A percentile compares a stretch with the other conserved stretches of the same genome.
These are phyloP conservation scores for Morone saxatilis DNA, from an alignment of 2,113 vertebrate species.

Conservation along the genomic window DNA sequence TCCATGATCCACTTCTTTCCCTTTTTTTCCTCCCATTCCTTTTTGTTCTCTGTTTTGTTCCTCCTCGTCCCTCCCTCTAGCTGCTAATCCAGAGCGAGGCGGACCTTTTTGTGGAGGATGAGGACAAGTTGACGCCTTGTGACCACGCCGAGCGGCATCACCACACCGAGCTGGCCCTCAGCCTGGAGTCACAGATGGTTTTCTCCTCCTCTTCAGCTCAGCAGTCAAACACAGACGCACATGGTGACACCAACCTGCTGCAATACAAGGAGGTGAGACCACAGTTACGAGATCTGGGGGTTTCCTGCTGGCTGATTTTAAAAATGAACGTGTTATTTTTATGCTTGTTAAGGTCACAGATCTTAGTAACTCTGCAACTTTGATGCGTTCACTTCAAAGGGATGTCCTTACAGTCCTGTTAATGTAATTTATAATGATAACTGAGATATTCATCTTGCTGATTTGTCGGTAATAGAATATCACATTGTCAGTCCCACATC, in stretches of 20 bases:
- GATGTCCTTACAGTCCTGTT: neutral
- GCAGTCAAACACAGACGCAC: conserved; percentile 71
- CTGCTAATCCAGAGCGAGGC: conserved; percentile 80
- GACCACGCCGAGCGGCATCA: conserved; percentile 81
- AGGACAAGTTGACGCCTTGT: conserved; percentile 81
- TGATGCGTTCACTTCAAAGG: conserved; percentile 1
- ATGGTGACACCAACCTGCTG: conserved; percentile 70
- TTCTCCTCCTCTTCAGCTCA: conserved; percentile 77
- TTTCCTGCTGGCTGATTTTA: conserved; percentile 45
- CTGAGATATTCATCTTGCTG: neutral
- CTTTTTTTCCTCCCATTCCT: neutral
- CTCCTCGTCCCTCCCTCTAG: conserved; percentile 33
- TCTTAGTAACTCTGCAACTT: neutral
- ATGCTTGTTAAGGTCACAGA: conserved; percentile 18
- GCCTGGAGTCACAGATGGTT: conserved; percentile 84
- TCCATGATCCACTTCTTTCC: neutral
- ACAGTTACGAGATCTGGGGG: conserved; percentile 27
- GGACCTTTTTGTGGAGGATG: conserved; percentile 81
- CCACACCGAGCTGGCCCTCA: conserved; percentile 83
- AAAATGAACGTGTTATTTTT: conserved; percentile 29
- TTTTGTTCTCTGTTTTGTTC: neutral
- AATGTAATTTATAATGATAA: neutral
- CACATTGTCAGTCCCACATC: neutral
- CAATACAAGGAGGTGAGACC: conserved; percentile 78
- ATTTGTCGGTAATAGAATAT: neutral